These are phyloP conservation scores for Drosophila kepulauana DNA, from an alignment of 1,140 invertebrate genomes.

Conservation along the genomic window DNA sequence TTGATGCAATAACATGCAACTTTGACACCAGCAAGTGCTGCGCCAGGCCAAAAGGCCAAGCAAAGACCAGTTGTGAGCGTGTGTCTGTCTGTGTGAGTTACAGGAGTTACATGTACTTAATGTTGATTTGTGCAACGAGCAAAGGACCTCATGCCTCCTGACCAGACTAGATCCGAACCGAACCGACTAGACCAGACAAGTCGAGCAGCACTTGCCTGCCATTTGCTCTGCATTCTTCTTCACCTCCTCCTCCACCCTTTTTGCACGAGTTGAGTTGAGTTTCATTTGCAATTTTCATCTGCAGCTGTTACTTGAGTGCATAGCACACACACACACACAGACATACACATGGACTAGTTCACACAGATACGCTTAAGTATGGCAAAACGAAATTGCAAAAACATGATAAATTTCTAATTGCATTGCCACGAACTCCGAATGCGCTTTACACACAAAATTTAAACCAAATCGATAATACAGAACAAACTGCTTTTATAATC, in stretches of 20 bases:
- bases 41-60: constrained; percentile 8
- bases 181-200: constrained; percentile 23
- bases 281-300: constrained; percentile 82
- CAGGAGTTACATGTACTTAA: constrained; percentile 76
- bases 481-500: background rate
- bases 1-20: constrained; percentile 80
- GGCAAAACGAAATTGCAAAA: constrained; percentile 69
- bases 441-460: constrained; percentile 19
- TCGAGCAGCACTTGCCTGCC: constrained; percentile 35
- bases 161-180: constrained; percentile 7
- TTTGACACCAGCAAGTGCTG: constrained; percentile 67
- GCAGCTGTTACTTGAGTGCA: constrained; percentile 72
- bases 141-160: constrained; percentile 45
- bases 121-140: constrained; percentile 75
- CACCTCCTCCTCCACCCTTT: background rate
- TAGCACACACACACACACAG: constrained; percentile 54
- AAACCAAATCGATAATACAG: background rate
- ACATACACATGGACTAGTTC: constrained; percentile 16
- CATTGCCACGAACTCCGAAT: constrained; percentile 36
- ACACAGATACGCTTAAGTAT: constrained; percentile 39
- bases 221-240: constrained; percentile 36
- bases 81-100: constrained; percentile 33
- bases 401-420: constrained; percentile 62
- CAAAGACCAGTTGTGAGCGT: background rate
- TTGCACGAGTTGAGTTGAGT: constrained; percentile 59